These are phyloP conservation scores for Danaus chrysippus DNA, from an alignment of 2,888 invertebrate species.

Conservation along the genomic window DNA sequence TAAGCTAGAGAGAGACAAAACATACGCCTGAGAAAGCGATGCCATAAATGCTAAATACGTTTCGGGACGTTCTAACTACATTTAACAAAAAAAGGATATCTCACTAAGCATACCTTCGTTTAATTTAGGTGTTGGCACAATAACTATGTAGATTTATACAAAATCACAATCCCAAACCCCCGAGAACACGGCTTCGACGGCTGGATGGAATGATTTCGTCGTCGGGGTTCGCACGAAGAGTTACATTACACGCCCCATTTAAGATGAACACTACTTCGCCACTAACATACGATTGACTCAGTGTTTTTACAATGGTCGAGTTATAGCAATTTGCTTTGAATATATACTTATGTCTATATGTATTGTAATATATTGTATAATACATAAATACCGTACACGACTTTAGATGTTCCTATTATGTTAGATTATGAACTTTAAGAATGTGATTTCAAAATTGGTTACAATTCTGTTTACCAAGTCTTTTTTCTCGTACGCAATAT, in stretches of 20 bases:
- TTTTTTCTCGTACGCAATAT: background rate
- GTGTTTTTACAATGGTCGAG: conserved; percentile 53
- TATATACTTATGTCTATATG: conserved; percentile 39
- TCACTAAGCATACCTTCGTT: conserved; percentile 64
- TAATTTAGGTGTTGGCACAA: conserved; percentile 75
- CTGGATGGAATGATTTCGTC: conserved; percentile 79
- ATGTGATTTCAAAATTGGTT: background rate
- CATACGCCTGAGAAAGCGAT: conserved; percentile 74
- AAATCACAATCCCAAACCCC: conserved; percentile 76
- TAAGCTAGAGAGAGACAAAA: conserved; percentile 65
- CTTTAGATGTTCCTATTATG: conserved; percentile 37
- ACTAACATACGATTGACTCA: conserved; percentile 39
- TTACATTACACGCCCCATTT: conserved; percentile 53
- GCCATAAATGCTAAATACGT: conserved; percentile 75
- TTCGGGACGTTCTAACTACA: conserved; percentile 53
- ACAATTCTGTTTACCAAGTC: background rate
- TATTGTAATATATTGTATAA: conserved; percentile 25
- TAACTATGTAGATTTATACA: conserved; percentile 68
- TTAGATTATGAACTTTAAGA: conserved; percentile 22
- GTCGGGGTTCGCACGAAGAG: conserved; percentile 71
- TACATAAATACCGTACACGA: conserved; percentile 38
- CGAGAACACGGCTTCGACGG: conserved; percentile 78
- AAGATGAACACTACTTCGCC: conserved; percentile 45
- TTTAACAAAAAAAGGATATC: conserved; percentile 45
- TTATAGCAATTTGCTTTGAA: conserved; percentile 63